Percentiles rank a stretch among this genome's conserved stretches.
Evolutionary conservation across 2,888 invertebrate species (phyloP).

Genomic region (Eilema sororculum): DNA sequence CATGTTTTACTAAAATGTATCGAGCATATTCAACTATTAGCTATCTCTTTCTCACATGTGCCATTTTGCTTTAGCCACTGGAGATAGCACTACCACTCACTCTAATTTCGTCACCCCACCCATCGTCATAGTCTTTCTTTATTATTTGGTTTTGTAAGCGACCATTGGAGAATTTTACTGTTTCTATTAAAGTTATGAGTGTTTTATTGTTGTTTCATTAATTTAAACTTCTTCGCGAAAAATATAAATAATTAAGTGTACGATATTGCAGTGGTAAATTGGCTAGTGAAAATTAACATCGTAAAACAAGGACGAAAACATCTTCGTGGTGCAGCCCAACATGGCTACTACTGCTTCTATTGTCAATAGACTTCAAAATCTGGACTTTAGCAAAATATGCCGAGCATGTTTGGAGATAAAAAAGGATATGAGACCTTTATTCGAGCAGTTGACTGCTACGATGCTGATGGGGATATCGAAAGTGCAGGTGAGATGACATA

Average conservation of each 20-base stretch:
- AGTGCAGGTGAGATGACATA: conserved; percentile 85
- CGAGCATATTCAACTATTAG: conserved; percentile 61
- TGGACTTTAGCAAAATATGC: conserved; percentile 88
- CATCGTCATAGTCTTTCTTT: conserved; percentile 62
- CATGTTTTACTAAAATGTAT: conserved; percentile 39
- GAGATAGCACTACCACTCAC: conserved; percentile 53
- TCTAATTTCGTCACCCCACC: conserved; percentile 66
- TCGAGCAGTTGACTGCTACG: conserved; percentile 88
- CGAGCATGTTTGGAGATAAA: conserved; percentile 88
- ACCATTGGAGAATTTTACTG: conserved; percentile 50
- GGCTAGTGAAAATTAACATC: conserved; percentile 46
- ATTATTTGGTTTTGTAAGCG: conserved; percentile 66
- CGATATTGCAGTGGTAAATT: conserved; percentile 27
- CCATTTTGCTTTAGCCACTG: conserved; percentile 12
- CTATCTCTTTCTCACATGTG: conserved; percentile 61
- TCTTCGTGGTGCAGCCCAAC: conserved; percentile 74
- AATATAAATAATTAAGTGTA: conserved; percentile 19
- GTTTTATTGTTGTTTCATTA: conserved; percentile 16
- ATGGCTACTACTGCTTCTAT: conserved; percentile 82
- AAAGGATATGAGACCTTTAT: conserved; percentile 89
- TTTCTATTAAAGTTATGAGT: conserved; percentile 28
- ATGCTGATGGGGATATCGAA: conserved; percentile 89
- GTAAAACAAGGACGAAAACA: conserved; percentile 77
- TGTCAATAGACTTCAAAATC: conserved; percentile 66
- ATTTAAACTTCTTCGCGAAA: conserved; percentile 12